Conservation (phyloP, 2,113 vertebrate species). For the Rattus norvegicus region GRCr8 NC_086025.1:57901501-57902000, state of each 20-base stretch:
- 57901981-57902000: background rate
- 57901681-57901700: background rate
- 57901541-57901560: background rate
- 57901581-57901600: background rate
- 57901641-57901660: background rate
- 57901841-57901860: constrained; percentile 1
- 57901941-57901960: background rate
- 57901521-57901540: background rate
- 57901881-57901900: background rate
- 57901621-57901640: background rate
- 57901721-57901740: background rate
- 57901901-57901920: background rate
- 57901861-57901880: background rate
- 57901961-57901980: background rate
- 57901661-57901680: background rate
- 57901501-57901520: background rate
- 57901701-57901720: background rate
- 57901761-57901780: background rate
- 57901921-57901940: background rate
- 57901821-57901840: background rate
- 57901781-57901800: background rate
- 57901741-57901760: constrained; percentile 8
- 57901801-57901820: constrained; percentile 1
- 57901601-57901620: background rate
- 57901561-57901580: background rate